Base-by-base conservation (phyloP, 2,888 invertebrate genomes). In the Gibbula magus region DNA sequence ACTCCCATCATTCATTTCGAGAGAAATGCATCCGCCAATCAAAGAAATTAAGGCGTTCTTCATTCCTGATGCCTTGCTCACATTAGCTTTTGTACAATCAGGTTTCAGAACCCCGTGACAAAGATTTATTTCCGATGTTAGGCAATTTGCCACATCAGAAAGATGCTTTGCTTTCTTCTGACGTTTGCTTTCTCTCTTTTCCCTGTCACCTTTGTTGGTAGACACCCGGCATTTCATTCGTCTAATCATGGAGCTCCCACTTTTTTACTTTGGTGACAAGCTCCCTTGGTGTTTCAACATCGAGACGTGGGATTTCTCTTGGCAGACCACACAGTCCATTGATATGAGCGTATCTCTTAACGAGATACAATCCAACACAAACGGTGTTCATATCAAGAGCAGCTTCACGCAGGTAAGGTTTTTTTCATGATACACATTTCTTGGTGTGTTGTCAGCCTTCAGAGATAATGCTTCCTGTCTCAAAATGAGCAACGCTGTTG, bases 71-170 rank as follows among this genome's bases (percentile, higher is more conserved):
- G 25, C 32, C 13, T 25, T 29, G 25, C 25, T 22, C 3, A 82
- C 74, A 22, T 79, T 80, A 22, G 79, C 75, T 52, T 83, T 82
- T 52, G 79, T 77, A 22, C 82, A 80, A 51, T 82, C 82, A 18
- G 78, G 80, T 25, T 83, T 81, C 2, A 81, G 79, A 22, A 83
- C 20, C 2, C 81, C 78, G 56, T 83, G 83, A 52, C 81, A 83
- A 0, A 77, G 73, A 54, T 83, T 83, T 80, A 81, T 82, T 35
- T 76, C 67, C 2, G 81, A 80, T n/a, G 54, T 77, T 53, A 81
- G 22, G 20, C 78, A 52, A 39, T 82, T 75, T 5, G 74, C 56
- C 22, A 56, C 22, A n/a, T 79, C 77, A 51, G 56, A 16, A 22
- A 77, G 18, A 45, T 66, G 45, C 51, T 53, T 51, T 13, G 81